These are phyloP conservation scores for Parnassius mnemosyne DNA, from an alignment of 2,888 invertebrate genomes.

Conservation along the genomic window DNA sequence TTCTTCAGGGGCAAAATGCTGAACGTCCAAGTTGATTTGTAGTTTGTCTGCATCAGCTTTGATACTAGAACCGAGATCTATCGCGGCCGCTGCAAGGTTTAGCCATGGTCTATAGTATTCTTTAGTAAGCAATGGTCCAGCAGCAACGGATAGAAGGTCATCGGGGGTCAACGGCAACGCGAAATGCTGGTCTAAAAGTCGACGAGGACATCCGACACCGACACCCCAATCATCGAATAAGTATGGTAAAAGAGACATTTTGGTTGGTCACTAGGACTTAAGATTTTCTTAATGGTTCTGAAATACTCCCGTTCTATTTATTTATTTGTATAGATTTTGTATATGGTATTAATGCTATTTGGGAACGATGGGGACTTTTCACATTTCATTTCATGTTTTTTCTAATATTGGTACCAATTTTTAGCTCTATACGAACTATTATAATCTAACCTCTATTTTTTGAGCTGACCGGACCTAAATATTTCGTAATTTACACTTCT, in stretches of 20 bases:
- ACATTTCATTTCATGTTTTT: no score
- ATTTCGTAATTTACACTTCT: no score
- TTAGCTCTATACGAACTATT: no score
- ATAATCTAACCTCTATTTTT: no score
- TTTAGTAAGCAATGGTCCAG: constrained; percentile 46
- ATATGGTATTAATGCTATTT: no score
- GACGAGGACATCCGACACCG: constrained; percentile 40
- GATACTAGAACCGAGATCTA: constrained; percentile 75
- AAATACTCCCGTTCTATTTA: background rate
- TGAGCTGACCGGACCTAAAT: no score
- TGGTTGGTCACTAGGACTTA: constrained; percentile 22
- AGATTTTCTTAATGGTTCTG: background rate
- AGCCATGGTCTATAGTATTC: constrained; percentile 63
- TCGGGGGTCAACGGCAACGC: constrained; percentile 58
- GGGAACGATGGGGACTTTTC: no score
- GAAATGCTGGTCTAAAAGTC: constrained; percentile 53
- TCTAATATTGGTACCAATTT: no score
- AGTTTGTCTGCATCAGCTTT: constrained; percentile 81
- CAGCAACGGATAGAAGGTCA: constrained; percentile 51
- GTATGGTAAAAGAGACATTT: constrained; percentile 58
- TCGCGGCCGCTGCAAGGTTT: constrained; percentile 58
- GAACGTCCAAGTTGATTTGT: constrained; percentile 86
- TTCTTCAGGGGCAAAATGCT: constrained; percentile 87
- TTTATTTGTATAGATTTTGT: no score
- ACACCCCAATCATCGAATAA: constrained; percentile 45